Percentiles rank a stretch among this genome's conserved stretches.
These are phyloP conservation scores for Aethina tumida DNA, from an alignment of 1,140 invertebrate genomes.

Conservation along the genomic window DNA sequence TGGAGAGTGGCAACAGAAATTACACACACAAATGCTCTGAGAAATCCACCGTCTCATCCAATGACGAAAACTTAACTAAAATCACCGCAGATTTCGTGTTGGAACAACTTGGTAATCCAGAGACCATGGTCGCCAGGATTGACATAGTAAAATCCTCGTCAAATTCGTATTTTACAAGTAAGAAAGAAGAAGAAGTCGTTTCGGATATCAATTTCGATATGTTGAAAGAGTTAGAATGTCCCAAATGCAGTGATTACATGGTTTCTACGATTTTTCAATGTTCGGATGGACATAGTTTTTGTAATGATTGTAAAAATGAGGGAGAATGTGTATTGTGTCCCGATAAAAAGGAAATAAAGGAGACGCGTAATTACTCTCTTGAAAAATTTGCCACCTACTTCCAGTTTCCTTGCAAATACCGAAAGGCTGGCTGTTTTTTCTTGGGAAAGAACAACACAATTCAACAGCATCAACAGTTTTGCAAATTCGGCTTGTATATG, in stretches of 20 bases:
- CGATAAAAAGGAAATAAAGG: constrained; percentile 13
- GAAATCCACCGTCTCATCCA: constrained; percentile 4
- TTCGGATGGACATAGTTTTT: constrained; percentile 25
- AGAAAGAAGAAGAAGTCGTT: constrained; percentile 4
- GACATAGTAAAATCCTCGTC: constrained; percentile 13
- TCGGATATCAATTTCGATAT: constrained; percentile 12
- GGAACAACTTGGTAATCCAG: constrained; percentile 14
- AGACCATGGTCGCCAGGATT: constrained; percentile 11
- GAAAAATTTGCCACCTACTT: constrained; percentile 17
- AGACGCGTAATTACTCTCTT: constrained; percentile 21
- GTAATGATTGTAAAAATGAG: constrained; percentile 15
- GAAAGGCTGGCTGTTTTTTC: constrained; percentile 15
- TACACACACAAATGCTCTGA: constrained; percentile 7
- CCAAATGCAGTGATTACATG: constrained; percentile 25
- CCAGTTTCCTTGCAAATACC: constrained; percentile 21
- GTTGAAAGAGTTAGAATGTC: constrained; percentile 24
- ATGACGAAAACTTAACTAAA: constrained; percentile 11
- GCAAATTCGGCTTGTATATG: constrained; percentile 10
- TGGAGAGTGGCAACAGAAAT: constrained; percentile 8
- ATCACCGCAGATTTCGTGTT: constrained; percentile 13
- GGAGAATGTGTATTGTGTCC: constrained; percentile 11
- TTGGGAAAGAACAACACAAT: constrained; percentile 8
- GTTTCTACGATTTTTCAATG: constrained; percentile 25
- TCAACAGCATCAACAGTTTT: constrained; percentile 16
- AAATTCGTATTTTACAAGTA: too few relatives aligned